Evolutionary conservation across 2,797 vertebrate species (phyloP).

Genomic region (Onychomys arenicola): DNA sequence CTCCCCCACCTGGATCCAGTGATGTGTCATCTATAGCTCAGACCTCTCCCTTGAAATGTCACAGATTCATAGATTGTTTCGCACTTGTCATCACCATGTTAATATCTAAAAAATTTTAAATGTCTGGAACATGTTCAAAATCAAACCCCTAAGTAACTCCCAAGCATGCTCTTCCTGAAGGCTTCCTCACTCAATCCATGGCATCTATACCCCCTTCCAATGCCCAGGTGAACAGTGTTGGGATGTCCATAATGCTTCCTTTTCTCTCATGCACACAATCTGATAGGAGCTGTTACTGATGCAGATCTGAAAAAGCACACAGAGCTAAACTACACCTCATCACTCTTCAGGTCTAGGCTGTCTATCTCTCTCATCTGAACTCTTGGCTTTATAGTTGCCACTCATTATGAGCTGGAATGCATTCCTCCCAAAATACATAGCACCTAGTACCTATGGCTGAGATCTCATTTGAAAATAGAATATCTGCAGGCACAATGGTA

Average conservation of each 20-base stretch:
- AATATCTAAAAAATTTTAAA: neutral
- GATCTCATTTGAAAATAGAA: neutral
- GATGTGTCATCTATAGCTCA: neutral
- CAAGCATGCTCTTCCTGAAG: neutral
- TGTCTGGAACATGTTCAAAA: neutral
- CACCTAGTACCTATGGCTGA: neutral
- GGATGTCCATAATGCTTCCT: neutral
- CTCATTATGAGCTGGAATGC: neutral
- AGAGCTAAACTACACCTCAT: neutral
- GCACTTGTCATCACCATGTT: neutral
- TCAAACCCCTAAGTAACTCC: neutral
- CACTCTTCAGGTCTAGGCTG: neutral
- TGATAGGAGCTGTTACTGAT: neutral
- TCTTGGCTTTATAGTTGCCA: neutral
- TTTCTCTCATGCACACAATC: neutral
- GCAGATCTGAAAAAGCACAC: neutral
- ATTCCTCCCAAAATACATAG: neutral
- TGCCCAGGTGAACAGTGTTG: neutral
- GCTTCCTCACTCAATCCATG: neutral
- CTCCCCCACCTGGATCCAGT: neutral
- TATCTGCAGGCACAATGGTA: neutral
- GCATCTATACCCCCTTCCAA: neutral
- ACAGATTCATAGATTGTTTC: neutral
- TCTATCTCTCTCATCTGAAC: neutral
- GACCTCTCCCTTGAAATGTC: neutral